Evolutionary conservation across 2,797 vertebrate genomes (phyloP).

Genomic region (Rhinichthys osculus): DNA sequence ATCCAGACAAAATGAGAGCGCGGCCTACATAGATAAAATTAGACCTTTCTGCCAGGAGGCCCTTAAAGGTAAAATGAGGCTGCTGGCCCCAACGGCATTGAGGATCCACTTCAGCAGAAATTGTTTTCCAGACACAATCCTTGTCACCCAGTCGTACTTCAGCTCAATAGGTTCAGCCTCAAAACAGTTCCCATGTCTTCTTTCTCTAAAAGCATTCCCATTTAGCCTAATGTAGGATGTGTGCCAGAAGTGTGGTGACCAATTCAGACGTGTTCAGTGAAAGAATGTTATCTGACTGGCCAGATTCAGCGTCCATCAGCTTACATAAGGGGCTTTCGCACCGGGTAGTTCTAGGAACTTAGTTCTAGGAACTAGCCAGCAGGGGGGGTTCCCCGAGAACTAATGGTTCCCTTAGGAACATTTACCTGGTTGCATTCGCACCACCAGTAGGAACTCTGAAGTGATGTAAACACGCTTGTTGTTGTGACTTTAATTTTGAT

Average conservation of each 20-base stretch:
- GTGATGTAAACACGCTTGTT: too few species aligned
- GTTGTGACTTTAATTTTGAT: too few species aligned
- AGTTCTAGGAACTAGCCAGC: too few species aligned
- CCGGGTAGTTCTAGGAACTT: too few species aligned
- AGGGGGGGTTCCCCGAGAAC: too few species aligned
- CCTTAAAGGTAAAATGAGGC: slow-evolving; percentile 30
- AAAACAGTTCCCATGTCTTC: slow-evolving; percentile 2
- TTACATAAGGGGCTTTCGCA: neutral
- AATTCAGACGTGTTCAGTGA: slow-evolving; percentile 49
- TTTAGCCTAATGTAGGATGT: neutral
- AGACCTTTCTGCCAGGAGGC: slow-evolving; percentile 18
- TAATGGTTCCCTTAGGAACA: too few species aligned
- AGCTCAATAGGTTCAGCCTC: neutral
- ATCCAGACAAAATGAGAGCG: slow-evolving; percentile 33
- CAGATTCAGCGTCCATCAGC: slow-evolving; percentile 62
- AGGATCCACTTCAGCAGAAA: slow-evolving; percentile 17
- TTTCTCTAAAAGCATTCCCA: slow-evolving; percentile 5
- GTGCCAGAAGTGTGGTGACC: slow-evolving; percentile 52
- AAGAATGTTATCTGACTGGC: slow-evolving; percentile 58
- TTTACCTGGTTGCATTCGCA: too few species aligned
- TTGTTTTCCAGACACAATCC: slow-evolving; percentile 41
- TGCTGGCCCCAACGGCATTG: neutral
- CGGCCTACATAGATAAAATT: slow-evolving; percentile 38
- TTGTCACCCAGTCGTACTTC: neutral
- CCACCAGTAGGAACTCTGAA: too few species aligned